A percentile compares a stretch with the other conserved stretches of the same genome.
Evolutionary conservation across 2,113 vertebrate species (phyloP).

Genomic region (Heterochromis multidens): DNA sequence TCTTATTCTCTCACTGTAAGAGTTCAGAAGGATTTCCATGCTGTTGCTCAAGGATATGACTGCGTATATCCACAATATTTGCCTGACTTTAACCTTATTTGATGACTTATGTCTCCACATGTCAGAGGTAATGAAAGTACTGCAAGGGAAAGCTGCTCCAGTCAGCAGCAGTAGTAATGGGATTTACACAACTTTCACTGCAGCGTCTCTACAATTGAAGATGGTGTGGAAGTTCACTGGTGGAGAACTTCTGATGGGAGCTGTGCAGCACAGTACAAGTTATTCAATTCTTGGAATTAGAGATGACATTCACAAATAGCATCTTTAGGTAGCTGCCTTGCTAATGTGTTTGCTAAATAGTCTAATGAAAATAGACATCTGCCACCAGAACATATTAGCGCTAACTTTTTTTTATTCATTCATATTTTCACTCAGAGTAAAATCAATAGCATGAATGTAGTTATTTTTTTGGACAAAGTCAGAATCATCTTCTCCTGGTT

Average conservation of each 20-base stretch:
- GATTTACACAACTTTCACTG: constrained; percentile 45
- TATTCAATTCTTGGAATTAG: neutral
- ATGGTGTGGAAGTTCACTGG: constrained; percentile 31
- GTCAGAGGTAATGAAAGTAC: constrained; percentile 73
- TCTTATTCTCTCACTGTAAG: constrained; percentile 45
- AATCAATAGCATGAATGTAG: neutral
- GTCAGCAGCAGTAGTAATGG: constrained; percentile 58
- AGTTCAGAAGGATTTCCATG: constrained; percentile 65
- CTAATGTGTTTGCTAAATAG: neutral
- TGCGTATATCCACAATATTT: constrained; percentile 62
- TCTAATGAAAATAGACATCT: neutral
- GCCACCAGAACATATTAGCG: neutral
- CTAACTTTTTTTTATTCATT: neutral
- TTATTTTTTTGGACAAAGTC: neutral
- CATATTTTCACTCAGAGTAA: neutral
- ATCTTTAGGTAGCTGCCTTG: neutral
- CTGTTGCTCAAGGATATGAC: constrained; percentile 56
- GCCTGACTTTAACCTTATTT: constrained; percentile 68
- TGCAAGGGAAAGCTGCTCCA: constrained; percentile 57
- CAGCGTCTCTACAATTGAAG: constrained; percentile 9
- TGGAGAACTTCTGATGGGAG: neutral
- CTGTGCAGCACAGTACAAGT: neutral
- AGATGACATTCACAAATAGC: neutral
- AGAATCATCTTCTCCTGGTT: constrained; percentile 9
- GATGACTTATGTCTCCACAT: constrained; percentile 71